phyloP scores from a whole-genome alignment of 2,113 vertebrate genomes.

The Corythornis vintsioides region DNA sequence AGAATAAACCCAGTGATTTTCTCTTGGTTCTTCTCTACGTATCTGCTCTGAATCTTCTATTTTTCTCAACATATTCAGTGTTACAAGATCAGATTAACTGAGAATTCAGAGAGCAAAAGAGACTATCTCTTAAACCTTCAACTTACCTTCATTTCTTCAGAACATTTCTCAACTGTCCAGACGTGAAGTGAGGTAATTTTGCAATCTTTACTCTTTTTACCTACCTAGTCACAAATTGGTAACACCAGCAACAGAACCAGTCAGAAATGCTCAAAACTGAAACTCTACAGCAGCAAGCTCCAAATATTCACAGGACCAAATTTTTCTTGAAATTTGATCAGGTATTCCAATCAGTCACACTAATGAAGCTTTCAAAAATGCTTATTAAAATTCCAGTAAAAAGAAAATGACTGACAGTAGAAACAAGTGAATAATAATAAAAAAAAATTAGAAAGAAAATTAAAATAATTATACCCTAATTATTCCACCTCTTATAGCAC shows the following conservation, averaged over 20 bases:
- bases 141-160: background rate
- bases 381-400: background rate
- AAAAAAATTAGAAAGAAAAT: background rate
- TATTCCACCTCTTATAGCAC: conserved; percentile 8
- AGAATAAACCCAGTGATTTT: background rate
- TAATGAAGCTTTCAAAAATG: background rate
- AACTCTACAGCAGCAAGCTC: background rate
- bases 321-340: background rate
- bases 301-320: background rate
- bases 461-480: background rate
- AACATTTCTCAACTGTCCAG: background rate
- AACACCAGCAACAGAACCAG: background rate
- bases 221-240: background rate
- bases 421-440: background rate
- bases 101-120: background rate
- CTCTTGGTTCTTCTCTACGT: background rate
- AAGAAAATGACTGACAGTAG: background rate
- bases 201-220: background rate
- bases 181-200: background rate
- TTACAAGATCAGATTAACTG: background rate
- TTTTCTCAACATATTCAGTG: background rate
- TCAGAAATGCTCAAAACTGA: background rate
- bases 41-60: background rate
- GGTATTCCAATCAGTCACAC: background rate
- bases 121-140: background rate